Base-by-base conservation (phyloP, 1,140 invertebrate genomes). In the Pseudomyrmex dendroicus region DNA sequence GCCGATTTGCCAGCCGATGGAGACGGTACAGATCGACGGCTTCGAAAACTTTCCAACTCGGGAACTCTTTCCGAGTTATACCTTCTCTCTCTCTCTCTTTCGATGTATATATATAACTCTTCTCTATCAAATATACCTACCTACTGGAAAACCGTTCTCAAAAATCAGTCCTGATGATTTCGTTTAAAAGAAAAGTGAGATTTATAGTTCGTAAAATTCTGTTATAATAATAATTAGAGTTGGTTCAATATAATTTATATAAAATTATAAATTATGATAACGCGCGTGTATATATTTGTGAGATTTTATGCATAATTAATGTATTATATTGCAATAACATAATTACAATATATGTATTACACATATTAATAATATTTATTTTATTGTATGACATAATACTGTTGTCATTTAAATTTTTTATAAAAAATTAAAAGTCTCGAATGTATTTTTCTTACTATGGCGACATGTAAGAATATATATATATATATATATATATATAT, bases 21-120 rank as follows among this genome's bases (percentile, higher is more conserved):
- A 48, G 63, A 20, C 48, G 68, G 61, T 52, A 20, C 54, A 25
- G 52, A 73, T 78, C 74, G 50, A 35, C 72, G 73, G 52, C 52
- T 76, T n/a, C 17, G 72, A 64, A 20, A 84, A 68, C 73, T 84
- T 54, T 68, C 44, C n/a, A 35, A 70, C n/a, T 78, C 82, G 56
- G 12, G 46, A 68, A 62, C 74, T 82, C 35, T 35, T 35, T 62
- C 15, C 61, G 35, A 46, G 17, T 5, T 44, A 77, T 4, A 4
- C 0, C 5, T 20, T 20, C 25, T 25, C 5, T 35, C 35, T 35
- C 35, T 35, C 35, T 35, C 35, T 35, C 1, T 52, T 7, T 54
- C 82, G 35, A 25, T 54, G 48, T 35, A 5, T 35, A 25, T 54
- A 35, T 35, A 5, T 35, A 35, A 35, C 35, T 70, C 20, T 68